Percentiles rank a stretch among this genome's conserved stretches.
These are phyloP conservation scores for Carassius gibelio DNA, from an alignment of 2,113 vertebrate species.

Conservation along the genomic window DNA sequence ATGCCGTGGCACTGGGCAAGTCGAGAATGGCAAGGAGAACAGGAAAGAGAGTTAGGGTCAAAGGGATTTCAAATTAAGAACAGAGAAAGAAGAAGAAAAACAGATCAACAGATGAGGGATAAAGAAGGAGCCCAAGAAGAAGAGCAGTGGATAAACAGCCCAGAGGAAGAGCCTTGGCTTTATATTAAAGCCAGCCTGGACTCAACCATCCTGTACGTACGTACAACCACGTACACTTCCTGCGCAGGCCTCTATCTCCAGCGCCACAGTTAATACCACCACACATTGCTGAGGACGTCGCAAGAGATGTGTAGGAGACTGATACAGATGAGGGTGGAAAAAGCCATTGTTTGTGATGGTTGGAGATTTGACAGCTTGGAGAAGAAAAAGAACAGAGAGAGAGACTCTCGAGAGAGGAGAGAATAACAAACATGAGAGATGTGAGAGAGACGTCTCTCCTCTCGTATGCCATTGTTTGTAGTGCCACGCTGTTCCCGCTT, in stretches of 20 bases:
- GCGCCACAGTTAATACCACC: constrained; percentile 5
- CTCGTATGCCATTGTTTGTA: neutral
- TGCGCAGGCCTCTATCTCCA: constrained; percentile 5
- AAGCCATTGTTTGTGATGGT: constrained; percentile 9
- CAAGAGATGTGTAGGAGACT: constrained; percentile 1
- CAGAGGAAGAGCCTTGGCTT: constrained; percentile 6
- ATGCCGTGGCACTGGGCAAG: neutral
- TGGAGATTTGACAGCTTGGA: constrained; percentile 25
- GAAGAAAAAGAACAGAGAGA: constrained; percentile 7
- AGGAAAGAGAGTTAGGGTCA: neutral
- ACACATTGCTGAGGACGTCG: neutral
- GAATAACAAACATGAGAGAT: neutral
- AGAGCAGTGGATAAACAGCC: constrained; percentile 6
- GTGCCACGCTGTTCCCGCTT: neutral
- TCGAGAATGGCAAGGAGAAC: neutral
- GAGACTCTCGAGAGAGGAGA: constrained; percentile 15
- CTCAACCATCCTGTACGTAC: neutral
- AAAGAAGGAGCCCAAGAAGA: neutral
- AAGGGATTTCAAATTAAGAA: neutral
- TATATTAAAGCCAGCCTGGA: constrained; percentile 14
- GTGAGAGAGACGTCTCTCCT: constrained; percentile 8
- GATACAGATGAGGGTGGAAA: neutral
- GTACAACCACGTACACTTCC: constrained; percentile 17
- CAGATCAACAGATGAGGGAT: constrained; percentile 15
- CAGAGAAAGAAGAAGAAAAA: neutral